Conservation (phyloP, 2,113 vertebrate genomes). For the Hippolais icterina region DNA sequence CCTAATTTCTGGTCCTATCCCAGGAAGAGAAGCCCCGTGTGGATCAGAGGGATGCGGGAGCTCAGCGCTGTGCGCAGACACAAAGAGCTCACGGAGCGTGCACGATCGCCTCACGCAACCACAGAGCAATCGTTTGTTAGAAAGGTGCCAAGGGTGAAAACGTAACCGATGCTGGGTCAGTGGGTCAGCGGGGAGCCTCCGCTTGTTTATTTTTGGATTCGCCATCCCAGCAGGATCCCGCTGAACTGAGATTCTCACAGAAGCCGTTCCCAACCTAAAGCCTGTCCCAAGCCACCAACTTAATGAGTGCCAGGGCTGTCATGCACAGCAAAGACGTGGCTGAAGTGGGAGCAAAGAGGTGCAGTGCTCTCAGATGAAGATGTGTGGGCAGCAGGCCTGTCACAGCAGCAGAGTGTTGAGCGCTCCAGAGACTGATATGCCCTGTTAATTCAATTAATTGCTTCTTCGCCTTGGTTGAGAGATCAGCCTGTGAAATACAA, state of each 20-base stretch:
- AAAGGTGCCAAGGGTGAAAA: not conserved
- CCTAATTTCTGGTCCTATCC: not conserved
- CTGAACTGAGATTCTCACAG: not conserved
- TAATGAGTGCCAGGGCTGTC: not conserved
- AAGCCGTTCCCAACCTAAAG: not conserved
- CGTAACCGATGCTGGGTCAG: not conserved
- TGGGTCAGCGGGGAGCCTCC: not conserved
- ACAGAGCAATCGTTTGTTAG: not conserved
- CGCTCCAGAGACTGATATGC: not conserved
- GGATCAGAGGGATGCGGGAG: not conserved
- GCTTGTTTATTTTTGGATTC: not conserved
- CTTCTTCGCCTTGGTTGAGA: constrained; percentile 1
- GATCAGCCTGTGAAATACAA: not conserved
- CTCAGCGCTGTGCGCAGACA: not conserved
- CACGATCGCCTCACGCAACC: not conserved
- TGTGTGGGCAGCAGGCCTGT: not conserved
- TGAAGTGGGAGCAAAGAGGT: not conserved
- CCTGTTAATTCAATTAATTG: constrained; percentile 45
- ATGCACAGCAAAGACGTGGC: not conserved
- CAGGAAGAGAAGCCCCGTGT: not conserved
- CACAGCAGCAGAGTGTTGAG: not conserved
- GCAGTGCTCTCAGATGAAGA: not conserved
- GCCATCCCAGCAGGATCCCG: not conserved
- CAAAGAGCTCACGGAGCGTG: not conserved
- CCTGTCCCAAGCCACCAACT: not conserved